These are phyloP conservation scores for Speoplatyrhinus poulsoni DNA, from an alignment of 2,113 vertebrate species.

Conservation along the genomic window DNA sequence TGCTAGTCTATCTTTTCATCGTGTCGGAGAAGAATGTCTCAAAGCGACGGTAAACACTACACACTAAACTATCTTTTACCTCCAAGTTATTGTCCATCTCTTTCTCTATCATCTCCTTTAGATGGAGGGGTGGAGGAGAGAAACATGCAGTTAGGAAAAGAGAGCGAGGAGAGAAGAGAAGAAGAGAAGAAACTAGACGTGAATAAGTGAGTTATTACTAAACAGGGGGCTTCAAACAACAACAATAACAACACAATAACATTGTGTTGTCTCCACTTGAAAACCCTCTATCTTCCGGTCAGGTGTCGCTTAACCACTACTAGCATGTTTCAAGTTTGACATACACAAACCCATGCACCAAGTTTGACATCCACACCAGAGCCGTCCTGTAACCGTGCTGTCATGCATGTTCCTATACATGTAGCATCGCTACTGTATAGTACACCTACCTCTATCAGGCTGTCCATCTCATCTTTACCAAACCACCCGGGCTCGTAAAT, in stretches of 20 bases:
- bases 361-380: too few relatives aligned
- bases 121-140: slow-evolving; percentile 35
- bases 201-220: not conserved
- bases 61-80: slow-evolving; percentile 59
- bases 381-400: too few relatives aligned
- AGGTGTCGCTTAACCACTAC: too few relatives aligned
- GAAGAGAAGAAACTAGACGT: not conserved
- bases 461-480: slow-evolving; percentile 89
- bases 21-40: not conserved
- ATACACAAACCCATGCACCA: not conserved
- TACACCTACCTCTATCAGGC: slow-evolving; percentile 84
- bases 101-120: slow-evolving; percentile 79
- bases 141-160: slow-evolving; percentile 48
- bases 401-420: too few relatives aligned
- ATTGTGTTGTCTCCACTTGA: too few relatives aligned
- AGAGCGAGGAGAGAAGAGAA: slow-evolving; percentile 9
- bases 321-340: not conserved
- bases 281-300: too few relatives aligned
- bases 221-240: too few relatives aligned
- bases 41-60: not conserved
- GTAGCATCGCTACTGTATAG: not conserved
- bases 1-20: not conserved
- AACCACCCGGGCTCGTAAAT: slow-evolving; percentile 97
- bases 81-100: slow-evolving; percentile 76
- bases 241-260: too few relatives aligned